Base-by-base conservation (phyloP, 2,797 vertebrate species). In the Brotula barbata region DNA sequence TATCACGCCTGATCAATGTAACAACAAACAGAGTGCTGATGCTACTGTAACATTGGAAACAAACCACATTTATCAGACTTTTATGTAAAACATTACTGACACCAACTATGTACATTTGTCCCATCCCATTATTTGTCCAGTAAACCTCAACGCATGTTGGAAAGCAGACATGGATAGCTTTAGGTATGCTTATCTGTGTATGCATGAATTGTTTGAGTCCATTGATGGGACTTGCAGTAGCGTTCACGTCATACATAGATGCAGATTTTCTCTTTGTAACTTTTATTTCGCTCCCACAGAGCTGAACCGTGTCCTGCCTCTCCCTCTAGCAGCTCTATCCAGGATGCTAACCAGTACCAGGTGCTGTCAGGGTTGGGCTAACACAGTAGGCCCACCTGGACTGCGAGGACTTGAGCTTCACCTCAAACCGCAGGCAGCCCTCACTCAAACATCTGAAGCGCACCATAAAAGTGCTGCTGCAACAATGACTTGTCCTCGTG, bases 271-370 rank as follows among this genome's bases (percentile, higher is more conserved):
- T 79, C 69, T 76, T 75, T 71, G 68, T 78, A 74, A 55, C 61
- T 47, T 76, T 74, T 79, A 67, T 77, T 76, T 36, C 69, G 82
- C 80, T 81, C 84, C 82, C 80, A 87, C 82, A 69, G 81, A 82
- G 82, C 75, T 84, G 82, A 88, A 81, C 59, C 60, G 63, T 44
- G 56, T 80, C 79, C 84, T 85, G 83, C 74, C 81, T 72, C 69
- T 85, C 74, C 48, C 60, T 77, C 58, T 64, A n/a, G 8, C 25
- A 51, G 50, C 77, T 58, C 36, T 43, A 71, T 83, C 81, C 82
- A 83, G 78, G 66, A 84, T 79, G 68, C 82, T 91, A 90, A 88
- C 84, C 79, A 87, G 69, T 81, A 72, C 85, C 88, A 89, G 87
- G 84, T 89, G 85, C 69, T 58, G 58, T 40, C 61, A 60, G 46